These are phyloP conservation scores for Drosophila leonis DNA, from an alignment of 2,888 invertebrate genomes.

Conservation along the genomic window DNA sequence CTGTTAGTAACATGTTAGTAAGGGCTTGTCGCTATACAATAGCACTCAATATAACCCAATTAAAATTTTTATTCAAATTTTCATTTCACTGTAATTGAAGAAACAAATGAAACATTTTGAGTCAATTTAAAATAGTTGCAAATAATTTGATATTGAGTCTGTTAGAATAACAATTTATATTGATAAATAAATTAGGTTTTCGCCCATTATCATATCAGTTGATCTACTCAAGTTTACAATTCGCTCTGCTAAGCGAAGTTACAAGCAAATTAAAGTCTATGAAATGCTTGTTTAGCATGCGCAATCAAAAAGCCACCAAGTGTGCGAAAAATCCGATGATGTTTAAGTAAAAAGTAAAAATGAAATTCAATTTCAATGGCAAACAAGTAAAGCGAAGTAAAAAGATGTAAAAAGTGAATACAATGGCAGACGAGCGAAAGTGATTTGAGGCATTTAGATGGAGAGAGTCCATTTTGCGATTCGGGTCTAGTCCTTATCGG, in stretches of 20 bases:
- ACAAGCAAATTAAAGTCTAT: neutral
- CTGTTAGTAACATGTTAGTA: too few species aligned
- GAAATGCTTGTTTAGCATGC: neutral
- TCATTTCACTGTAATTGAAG: too few species aligned
- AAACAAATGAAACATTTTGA: too few species aligned
- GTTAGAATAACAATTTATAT: neutral
- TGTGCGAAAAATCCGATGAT: slow-evolving; percentile 8
- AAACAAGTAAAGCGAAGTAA: neutral
- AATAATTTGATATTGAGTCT: neutral
- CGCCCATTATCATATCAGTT: neutral
- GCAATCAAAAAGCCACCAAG: slow-evolving; percentile 6
- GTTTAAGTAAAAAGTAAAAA: neutral
- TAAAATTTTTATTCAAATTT: too few species aligned
- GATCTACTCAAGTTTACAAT: neutral
- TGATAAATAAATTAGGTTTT: too few species aligned
- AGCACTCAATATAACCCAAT: too few species aligned
- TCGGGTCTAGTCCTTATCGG: slow-evolving; percentile 54
- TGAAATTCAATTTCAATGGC: slow-evolving; percentile 5
- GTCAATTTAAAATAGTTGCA: neutral
- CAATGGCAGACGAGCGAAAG: slow-evolving; percentile 1
- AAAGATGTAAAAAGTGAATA: neutral
- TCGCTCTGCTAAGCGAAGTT: neutral
- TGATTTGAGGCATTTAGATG: slow-evolving; percentile 12
- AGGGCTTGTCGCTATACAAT: too few species aligned
- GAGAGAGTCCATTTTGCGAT: slow-evolving; percentile 41